Evolutionary conservation across 2,888 invertebrate genomes (phyloP), one percentile per base, ranked within the genome.

Genomic region (Odontomyia ornata): DNA sequence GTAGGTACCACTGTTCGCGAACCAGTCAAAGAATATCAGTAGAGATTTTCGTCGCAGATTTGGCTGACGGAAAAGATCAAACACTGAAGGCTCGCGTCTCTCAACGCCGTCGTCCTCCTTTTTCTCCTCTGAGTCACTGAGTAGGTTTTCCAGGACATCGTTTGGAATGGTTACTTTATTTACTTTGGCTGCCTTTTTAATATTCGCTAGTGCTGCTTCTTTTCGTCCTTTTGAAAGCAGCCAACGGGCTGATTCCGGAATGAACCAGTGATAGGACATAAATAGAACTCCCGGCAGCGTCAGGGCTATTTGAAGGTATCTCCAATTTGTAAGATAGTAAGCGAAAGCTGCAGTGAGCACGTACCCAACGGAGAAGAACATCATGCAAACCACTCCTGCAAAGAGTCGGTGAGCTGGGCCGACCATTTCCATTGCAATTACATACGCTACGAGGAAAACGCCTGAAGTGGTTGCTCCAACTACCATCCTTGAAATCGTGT

Each of bases 161-260:
- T 87, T 86, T 0, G 89, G 85, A 75, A 92, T 87, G 15, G 87
- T 85, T 0, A 90, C 89, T 72, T 90, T 90, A 83, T 93, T 93
- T 82, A 90, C 90, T 79, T 88, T 88, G 0, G 93, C 92, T 1
- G 91, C 92, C 77, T 87, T 89, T 80, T 90, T 88, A 47, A 93
- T 89, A 25, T 91, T 86, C 60, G 85, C 85, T 79, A 90, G 90
- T 0, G 93, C 93, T 83, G 91, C 90, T 30, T 89, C 87, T 18
- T 88, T 87, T 36, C 90, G 89, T 47, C 91, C 90, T 82, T 91
- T 91, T 0, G 91, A 89, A 73, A 93, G 83, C 78, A 93, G 84
- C 93, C 93, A 93, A 69, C 93, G 88, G 7, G 91, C 90, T 0
- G 93, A 93, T 85, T 93, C 93, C 0, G 93, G 93, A 81, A 93